A percentile compares a stretch with the other conserved stretches of the same genome.
phyloP scores from a whole-genome alignment of 2,797 vertebrate species.

The Lutjanus argentimaculatus region DNA sequence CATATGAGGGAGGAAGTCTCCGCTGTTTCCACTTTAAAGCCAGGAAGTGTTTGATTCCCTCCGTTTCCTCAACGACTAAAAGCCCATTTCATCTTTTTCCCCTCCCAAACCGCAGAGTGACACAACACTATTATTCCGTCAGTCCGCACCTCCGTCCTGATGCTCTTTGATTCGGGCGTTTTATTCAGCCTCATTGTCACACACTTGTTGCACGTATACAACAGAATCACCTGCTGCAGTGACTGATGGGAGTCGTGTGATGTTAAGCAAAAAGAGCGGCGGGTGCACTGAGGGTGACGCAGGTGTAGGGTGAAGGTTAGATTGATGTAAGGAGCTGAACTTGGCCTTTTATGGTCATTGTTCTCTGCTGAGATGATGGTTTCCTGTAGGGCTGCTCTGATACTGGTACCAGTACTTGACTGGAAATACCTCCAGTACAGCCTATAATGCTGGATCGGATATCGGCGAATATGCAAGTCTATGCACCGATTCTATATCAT shows the following conservation, averaged over 20 bases:
- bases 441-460: too few species aligned
- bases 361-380: not conserved
- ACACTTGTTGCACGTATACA: constrained; percentile 74
- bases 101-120: constrained; percentile 56
- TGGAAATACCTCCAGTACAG: too few species aligned
- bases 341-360: not conserved
- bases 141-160: constrained; percentile 23
- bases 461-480: too few species aligned
- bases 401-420: too few species aligned
- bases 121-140: constrained; percentile 59
- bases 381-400: too few species aligned
- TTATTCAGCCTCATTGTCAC: constrained; percentile 53
- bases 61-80: constrained; percentile 70
- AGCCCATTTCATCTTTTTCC: constrained; percentile 72
- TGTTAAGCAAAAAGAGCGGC: not conserved
- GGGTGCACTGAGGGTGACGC: not conserved
- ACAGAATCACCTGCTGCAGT: constrained; percentile 72
- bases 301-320: constrained; percentile 24
- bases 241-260: constrained; percentile 33
- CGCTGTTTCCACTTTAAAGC: constrained; percentile 81
- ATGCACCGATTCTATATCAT: too few species aligned
- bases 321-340: not conserved
- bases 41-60: constrained; percentile 84
- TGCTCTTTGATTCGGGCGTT: constrained; percentile 48
- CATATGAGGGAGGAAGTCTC: constrained; percentile 91